Base-by-base conservation (phyloP, 2,888 invertebrate genomes). In the Mesorhabditis spiculigera region DNA sequence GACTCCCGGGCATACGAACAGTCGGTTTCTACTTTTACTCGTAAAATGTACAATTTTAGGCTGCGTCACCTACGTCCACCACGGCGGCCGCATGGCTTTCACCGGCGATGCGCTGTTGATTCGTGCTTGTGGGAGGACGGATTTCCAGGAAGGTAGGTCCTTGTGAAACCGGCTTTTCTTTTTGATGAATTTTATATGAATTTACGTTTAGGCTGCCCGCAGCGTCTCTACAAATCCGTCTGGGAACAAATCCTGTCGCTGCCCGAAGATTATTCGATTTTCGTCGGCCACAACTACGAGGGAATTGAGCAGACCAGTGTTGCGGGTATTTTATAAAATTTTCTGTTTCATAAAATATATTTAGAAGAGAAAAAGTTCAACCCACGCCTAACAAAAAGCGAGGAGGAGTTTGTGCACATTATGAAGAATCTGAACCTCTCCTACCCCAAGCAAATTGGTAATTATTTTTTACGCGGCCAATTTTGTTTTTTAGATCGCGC, bases 241-340 rank as follows among this genome's bases (percentile, higher is more conserved):
- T 93, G 95, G 86, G 86, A 88, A 44, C 91, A 92, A 86, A 93
- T 99, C 81, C 93, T 97, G 84, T 90, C 91, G 0, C 88, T 98
- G 45, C 95, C 96, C 0, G 91, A 91, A 16, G 89, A 93, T 85
- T 96, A 91, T 86, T 89, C 90, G 4, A 87, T 98, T 43, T 97
- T 92, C 88, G 97, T 97, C 0, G 97, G 95, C 0, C 98, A 98
- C 87, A 97, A 98, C 87, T 98, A 98, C 86, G 92, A 91, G 85
- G 90, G 90, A 87, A 69, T 75, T 43, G 6, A 72, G 13, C 66
- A 70, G 63, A 77, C 75, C n/a, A 67, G 73, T 43, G n/a, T 65
- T 13, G 13, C 63, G 13, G 63, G 13, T 63, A 8, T 63, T 2
- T 50, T 42, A 50, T 69, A 43, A 43, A 4, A n/a, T 45, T 71